These are phyloP conservation scores for Cottus gobio DNA, from an alignment of 2,113 vertebrate species.

Conservation along the genomic window DNA sequence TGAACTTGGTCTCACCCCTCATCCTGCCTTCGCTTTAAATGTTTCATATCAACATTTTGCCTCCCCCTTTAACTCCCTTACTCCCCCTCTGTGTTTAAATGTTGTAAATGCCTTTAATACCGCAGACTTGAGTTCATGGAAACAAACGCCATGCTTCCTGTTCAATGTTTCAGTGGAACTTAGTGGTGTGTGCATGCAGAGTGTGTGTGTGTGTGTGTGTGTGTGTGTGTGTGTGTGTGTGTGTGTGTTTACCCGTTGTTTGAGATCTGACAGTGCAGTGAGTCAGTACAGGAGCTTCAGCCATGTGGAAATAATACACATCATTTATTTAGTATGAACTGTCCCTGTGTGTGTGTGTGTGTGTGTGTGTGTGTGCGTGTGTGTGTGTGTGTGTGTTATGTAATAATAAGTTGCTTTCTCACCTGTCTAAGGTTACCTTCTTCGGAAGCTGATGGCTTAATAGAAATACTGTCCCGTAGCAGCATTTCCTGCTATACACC, in stretches of 20 bases:
- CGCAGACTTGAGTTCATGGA: neutral
- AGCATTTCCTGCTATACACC: neutral
- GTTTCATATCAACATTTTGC: slow-evolving; percentile 25
- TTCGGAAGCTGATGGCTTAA: neutral
- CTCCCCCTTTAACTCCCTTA: slow-evolving; percentile 4
- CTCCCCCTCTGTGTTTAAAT: slow-evolving; percentile 4
- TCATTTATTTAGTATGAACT: slow-evolving; percentile 61
- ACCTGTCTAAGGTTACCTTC: slow-evolving; percentile 49
- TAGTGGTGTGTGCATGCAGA: slow-evolving; percentile 13
- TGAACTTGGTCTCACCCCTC: slow-evolving; percentile 56
- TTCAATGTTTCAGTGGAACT: slow-evolving; percentile 23
- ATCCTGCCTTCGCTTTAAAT: slow-evolving; percentile 16
- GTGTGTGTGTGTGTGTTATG: neutral
- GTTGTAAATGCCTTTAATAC: slow-evolving; percentile 23
- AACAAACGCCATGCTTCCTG: slow-evolving; percentile 33
- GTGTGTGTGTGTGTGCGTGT: neutral
- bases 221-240: slow-evolving; percentile 17
- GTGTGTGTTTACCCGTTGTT: slow-evolving; percentile 13
- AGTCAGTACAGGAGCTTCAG: slow-evolving; percentile 66
- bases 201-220: slow-evolving; percentile 31
- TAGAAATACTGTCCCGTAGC: neutral
- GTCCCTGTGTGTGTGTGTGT: slow-evolving; percentile 25
- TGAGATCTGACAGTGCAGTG: slow-evolving; percentile 36
- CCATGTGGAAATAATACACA: slow-evolving; percentile 55
- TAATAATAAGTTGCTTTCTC: slow-evolving; percentile 28